Base-by-base conservation (phyloP, 2,888 invertebrate genomes). In the Philaethria dido region DNA sequence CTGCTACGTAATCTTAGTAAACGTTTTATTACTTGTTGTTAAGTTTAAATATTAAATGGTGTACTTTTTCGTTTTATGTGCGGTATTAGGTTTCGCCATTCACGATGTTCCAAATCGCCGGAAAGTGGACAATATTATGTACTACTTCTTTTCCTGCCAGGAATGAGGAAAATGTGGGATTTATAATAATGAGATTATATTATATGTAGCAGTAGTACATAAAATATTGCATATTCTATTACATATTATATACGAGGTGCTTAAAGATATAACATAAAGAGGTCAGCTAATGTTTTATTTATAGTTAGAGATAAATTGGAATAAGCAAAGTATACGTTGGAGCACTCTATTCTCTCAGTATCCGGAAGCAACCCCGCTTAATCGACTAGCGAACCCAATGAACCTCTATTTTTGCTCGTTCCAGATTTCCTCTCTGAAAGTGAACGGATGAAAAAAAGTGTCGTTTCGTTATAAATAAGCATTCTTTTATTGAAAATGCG, bases 311-410 rank as follows among this genome's bases (percentile, higher is more conserved):
- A 57, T 50, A 71, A 72, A 76, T 77, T 79, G 80, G 78, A 80
- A 77, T 79, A 80, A 81, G 75, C 79, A 78, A 81, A 81, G 83
- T 86, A 70, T 78, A 80, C 82, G 82, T 86, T 89, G 87, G 86
- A 82, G 80, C 81, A 87, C 87, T 84, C 74, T 82, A 73, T 78
- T 81, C 80, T 80, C 81, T 78, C 73, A 80, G 77, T 80, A 76
- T 78, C 83, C 87, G 88, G 89, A 88, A 88, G 84, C 86, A 84
- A 84, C 85, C 87, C 82, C 81, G 80, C 83, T 86, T 80, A 80
- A 81, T 82, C 84, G 81, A 81, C 82, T 81, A 85, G 77, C 81
- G 84, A 81, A 84, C 83, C 80, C 81, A 84, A 82, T 83, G 82
- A 82, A 78, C 82, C 80, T 83, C 83, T 80, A 80, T 83, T 82